These are phyloP conservation scores for Oreonectes daqikongensis DNA, from an alignment of 2,797 vertebrate species.

Conservation along the genomic window DNA sequence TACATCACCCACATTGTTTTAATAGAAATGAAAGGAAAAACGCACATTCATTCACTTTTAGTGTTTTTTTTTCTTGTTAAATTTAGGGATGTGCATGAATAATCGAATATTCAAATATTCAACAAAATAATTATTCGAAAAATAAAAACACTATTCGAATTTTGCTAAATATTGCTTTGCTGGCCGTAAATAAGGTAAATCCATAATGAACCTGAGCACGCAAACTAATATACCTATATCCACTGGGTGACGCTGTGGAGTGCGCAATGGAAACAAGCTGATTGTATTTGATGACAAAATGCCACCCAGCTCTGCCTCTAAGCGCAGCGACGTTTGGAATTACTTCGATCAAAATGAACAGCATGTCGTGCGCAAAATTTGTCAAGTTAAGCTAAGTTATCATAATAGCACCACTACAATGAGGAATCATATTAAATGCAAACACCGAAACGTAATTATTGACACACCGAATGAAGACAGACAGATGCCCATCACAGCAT, in stretches of 20 bases:
- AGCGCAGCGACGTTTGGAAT: background rate
- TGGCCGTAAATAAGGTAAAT: background rate
- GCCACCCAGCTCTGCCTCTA: background rate
- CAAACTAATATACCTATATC: too few relatives aligned
- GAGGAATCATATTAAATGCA: background rate
- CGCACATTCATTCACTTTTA: too few relatives aligned
- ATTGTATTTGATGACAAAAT: slow-evolving; percentile 8
- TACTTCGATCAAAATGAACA: slow-evolving; percentile 6
- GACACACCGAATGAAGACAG: background rate
- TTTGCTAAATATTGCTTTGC: background rate
- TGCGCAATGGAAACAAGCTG: background rate
- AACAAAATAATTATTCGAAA: background rate
- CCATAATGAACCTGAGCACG: background rate
- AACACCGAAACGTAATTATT: background rate
- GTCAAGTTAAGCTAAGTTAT: background rate
- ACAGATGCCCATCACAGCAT: background rate
- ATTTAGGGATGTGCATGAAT: too few relatives aligned
- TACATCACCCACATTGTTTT: too few relatives aligned
- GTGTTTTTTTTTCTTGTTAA: too few relatives aligned
- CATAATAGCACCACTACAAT: background rate
- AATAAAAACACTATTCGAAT: background rate
- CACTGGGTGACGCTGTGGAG: background rate
- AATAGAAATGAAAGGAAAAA: too few relatives aligned
- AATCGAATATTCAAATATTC: too few relatives aligned
- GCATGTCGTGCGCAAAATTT: background rate